Evolutionary conservation across 2,888 invertebrate genomes (phyloP).

Genomic region (Meganola albula): DNA sequence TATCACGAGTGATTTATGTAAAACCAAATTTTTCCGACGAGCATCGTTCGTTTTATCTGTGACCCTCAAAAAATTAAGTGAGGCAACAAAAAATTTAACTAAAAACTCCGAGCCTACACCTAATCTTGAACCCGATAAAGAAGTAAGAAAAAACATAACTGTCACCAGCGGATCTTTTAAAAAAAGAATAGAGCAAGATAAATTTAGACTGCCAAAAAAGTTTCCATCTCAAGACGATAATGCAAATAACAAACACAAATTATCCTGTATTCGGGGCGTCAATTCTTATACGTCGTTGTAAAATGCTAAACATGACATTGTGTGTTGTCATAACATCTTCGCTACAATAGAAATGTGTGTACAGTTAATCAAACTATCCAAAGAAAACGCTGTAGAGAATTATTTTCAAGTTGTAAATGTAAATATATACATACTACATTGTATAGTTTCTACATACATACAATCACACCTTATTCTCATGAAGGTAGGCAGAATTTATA

Average conservation of each 20-base stretch:
- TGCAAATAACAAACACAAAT: constrained; percentile 55
- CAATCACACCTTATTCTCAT: too few species aligned
- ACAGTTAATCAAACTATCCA: constrained; percentile 28
- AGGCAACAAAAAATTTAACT: constrained; percentile 34
- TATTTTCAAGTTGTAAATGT: constrained; percentile 18
- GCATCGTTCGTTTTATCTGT: constrained; percentile 37
- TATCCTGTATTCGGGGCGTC: constrained; percentile 31
- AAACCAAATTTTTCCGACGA: constrained; percentile 24
- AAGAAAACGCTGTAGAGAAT: too few species aligned
- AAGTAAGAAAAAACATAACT: constrained; percentile 49
- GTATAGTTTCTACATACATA: too few species aligned
- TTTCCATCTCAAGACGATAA: constrained; percentile 39
- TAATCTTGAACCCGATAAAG: constrained; percentile 63
- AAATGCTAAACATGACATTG: constrained; percentile 18
- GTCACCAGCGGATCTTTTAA: constrained; percentile 31
- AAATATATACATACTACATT: constrained; percentile 11
- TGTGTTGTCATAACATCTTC: constrained; percentile 20
- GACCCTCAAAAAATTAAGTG: constrained; percentile 35
- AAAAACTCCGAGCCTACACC: constrained; percentile 53
- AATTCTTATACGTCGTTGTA: constrained; percentile 29
- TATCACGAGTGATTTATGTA: constrained; percentile 30
- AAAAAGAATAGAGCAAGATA: constrained; percentile 21
- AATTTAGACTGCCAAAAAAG: neutral
- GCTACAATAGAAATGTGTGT: constrained; percentile 19
- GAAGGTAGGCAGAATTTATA: too few species aligned